Conservation (phyloP, 1,140 invertebrate species). For the Reticulitermes speratus region DNA sequence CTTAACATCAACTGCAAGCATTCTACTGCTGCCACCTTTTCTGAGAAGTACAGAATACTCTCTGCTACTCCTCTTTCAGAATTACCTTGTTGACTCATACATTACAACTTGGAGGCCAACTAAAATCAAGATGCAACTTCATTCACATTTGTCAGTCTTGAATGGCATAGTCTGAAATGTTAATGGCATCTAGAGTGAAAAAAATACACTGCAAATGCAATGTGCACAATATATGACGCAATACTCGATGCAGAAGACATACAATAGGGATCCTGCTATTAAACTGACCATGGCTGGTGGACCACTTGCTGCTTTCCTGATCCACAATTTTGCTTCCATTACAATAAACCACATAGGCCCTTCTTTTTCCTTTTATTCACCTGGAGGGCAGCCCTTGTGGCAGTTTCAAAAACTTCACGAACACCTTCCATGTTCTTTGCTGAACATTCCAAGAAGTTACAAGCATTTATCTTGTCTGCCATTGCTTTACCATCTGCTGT, state of each 20-base stretch:
- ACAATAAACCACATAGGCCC: background rate
- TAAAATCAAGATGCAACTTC: background rate
- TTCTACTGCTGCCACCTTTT: background rate
- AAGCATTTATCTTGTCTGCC: slow-evolving; percentile 70
- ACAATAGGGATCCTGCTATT: background rate
- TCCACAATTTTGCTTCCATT: background rate
- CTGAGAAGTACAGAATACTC: background rate
- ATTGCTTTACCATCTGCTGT: slow-evolving; percentile 64
- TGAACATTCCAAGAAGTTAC: slow-evolving; percentile 69
- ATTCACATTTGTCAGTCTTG: background rate
- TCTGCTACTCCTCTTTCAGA: background rate
- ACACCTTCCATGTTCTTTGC: slow-evolving; percentile 73
- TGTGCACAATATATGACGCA: background rate
- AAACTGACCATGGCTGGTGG: background rate
- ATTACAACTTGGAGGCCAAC: background rate
- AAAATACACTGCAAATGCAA: background rate
- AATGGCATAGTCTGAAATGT: background rate
- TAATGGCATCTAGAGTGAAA: background rate
- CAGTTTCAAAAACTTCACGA: slow-evolving; percentile 68
- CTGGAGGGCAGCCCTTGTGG: slow-evolving; percentile 65
- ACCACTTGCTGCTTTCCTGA: background rate
- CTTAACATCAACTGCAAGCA: background rate
- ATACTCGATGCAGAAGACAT: background rate
- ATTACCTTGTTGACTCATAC: background rate
- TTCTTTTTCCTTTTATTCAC: slow-evolving; percentile 37